These are phyloP conservation scores for Andrena praecox DNA, from an alignment of 2,888 invertebrate genomes.

Conservation along the genomic window DNA sequence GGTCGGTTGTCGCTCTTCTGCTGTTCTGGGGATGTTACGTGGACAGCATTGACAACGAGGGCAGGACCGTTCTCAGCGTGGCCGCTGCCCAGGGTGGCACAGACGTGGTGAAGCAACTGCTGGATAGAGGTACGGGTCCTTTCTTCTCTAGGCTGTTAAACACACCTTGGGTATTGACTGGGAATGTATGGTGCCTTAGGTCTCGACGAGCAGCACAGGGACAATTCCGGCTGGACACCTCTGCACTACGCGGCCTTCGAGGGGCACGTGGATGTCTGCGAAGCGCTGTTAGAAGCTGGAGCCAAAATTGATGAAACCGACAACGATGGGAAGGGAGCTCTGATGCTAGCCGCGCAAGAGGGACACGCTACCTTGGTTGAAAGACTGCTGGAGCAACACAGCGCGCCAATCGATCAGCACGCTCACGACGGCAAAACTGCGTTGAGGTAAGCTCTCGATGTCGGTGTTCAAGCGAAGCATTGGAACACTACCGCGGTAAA, in stretches of 20 bases:
- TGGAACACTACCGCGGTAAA: background rate
- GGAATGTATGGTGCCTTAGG: constrained; percentile 82
- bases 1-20: constrained; percentile 92
- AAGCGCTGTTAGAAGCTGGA: constrained; percentile 93
- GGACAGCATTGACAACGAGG: constrained; percentile 97
- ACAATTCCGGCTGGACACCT: constrained; percentile 99
- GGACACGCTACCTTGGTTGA: constrained; percentile 91
- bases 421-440: constrained; percentile 97
- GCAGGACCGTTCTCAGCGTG: constrained; percentile 94
- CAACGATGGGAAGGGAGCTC: constrained; percentile 95
- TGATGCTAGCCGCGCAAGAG: constrained; percentile 96
- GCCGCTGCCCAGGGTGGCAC: constrained; percentile 95
- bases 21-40: constrained; percentile 98
- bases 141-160: background rate
- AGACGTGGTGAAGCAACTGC: constrained; percentile 94
- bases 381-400: constrained; percentile 90
- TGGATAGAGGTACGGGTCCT: constrained; percentile 90
- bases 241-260: constrained; percentile 98
- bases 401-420: constrained; percentile 92
- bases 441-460: constrained; percentile 86
- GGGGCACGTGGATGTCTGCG: constrained; percentile 94
- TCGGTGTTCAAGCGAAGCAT: background rate
- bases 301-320: constrained; percentile 95
- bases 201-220: constrained; percentile 94
- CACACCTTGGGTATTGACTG: background rate